Conservation (phyloP, 2,888 invertebrate genomes). For the Epistrophella euchroma region DNA sequence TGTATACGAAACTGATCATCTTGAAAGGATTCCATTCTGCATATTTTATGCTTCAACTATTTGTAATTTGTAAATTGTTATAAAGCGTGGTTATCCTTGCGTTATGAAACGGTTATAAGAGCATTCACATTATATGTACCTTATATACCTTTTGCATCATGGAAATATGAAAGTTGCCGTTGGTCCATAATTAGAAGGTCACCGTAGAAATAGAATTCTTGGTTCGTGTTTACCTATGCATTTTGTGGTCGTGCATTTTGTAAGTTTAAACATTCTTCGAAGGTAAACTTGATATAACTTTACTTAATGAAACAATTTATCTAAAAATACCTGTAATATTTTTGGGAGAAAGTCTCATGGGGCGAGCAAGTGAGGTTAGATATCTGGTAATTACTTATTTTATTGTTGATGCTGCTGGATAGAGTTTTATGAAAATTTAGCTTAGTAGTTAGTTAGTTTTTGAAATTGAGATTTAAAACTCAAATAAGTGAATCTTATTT, state of each 20-base stretch:
- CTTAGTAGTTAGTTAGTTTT: too few species aligned
- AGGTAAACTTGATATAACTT: conserved; percentile 15
- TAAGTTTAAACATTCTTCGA: not conserved
- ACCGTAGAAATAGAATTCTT: not conserved
- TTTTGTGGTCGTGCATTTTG: conserved; percentile 19
- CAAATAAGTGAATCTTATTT: too few species aligned
- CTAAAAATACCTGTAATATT: not conserved
- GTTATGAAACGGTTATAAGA: not conserved
- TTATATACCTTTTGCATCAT: not conserved
- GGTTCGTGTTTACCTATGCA: not conserved
- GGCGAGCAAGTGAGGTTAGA: not conserved
- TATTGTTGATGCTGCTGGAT: not conserved
- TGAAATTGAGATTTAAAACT: too few species aligned
- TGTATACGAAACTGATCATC: conserved; percentile 28
- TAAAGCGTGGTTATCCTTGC: not conserved
- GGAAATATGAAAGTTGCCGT: not conserved
- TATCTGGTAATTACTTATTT: not conserved
- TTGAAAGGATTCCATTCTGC: conserved; percentile 28
- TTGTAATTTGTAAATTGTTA: conserved; percentile 33
- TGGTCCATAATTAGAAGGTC: conserved; percentile 1
- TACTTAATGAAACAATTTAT: not conserved
- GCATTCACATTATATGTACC: not conserved
- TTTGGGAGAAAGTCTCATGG: not conserved
- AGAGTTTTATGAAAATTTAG: not conserved
- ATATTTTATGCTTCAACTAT: conserved; percentile 32